A percentile compares a stretch with the other conserved stretches of the same genome.
These are phyloP conservation scores for Latrodectus elegans DNA, from an alignment of 2,888 invertebrate genomes.

Conservation along the genomic window DNA sequence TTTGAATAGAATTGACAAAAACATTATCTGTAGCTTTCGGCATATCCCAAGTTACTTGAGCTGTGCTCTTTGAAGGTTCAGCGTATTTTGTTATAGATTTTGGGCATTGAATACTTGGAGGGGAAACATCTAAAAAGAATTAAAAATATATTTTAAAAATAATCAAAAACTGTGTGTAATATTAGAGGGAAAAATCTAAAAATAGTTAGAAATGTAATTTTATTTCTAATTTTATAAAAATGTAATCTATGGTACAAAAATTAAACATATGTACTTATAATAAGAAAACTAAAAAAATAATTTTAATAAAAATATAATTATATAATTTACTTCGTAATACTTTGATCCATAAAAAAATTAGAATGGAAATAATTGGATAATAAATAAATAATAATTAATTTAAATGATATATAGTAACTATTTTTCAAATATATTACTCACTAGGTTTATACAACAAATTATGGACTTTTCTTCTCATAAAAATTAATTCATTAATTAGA, in stretches of 20 bases:
- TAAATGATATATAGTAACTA: too few relatives aligned
- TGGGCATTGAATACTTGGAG: conserved; percentile 54
- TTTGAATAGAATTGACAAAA: conserved; percentile 16
- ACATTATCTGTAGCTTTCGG: conserved; percentile 55
- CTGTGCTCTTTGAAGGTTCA: conserved; percentile 29
- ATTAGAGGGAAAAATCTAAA: background rate
- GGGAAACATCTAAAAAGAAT: conserved; percentile 42
- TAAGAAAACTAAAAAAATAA: too few relatives aligned
- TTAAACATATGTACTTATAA: too few relatives aligned
- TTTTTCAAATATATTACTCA: too few relatives aligned
- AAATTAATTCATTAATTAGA: too few relatives aligned
- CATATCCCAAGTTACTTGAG: conserved; percentile 34
- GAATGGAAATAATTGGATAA: too few relatives aligned
- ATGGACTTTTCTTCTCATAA: too few relatives aligned
- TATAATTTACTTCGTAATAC: too few relatives aligned
- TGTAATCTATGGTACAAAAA: background rate
- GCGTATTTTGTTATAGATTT: conserved; percentile 12
- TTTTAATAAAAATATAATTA: too few relatives aligned
- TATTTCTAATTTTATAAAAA: background rate
- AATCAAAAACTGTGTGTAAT: background rate
- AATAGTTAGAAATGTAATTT: background rate
- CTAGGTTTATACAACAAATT: too few relatives aligned
- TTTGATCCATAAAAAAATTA: too few relatives aligned
- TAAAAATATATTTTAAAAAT: conserved; percentile 5
- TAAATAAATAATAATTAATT: too few relatives aligned